Evolutionary conservation across 2,113 vertebrate species (phyloP).

Genomic region (Cephalopholis sonnerati): DNA sequence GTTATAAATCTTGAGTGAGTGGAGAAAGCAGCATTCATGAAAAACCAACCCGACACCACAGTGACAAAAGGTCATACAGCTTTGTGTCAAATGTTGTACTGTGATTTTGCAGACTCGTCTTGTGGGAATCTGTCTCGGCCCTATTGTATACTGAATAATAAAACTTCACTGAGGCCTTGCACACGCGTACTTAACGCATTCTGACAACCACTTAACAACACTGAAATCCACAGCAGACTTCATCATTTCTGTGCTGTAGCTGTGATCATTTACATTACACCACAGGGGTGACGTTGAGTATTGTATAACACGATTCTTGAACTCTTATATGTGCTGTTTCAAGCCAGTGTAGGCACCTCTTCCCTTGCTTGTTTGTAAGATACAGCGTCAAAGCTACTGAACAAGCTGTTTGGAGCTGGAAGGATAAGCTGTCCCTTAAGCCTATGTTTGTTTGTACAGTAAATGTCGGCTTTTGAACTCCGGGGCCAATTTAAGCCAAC

Average conservation of each 20-base stretch:
- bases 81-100: not conserved
- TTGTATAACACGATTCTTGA: constrained; percentile 9
- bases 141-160: not conserved
- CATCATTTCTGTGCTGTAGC: too few species aligned
- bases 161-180: constrained; percentile 8
- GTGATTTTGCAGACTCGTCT: not conserved
- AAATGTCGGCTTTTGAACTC: constrained; percentile 58
- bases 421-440: constrained; percentile 55
- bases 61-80: not conserved
- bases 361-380: constrained; percentile 19
- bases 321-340: constrained; percentile 18
- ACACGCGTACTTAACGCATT: not conserved
- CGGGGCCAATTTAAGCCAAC: constrained; percentile 56
- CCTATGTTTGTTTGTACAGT: constrained; percentile 59
- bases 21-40: not conserved
- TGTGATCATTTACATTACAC: not conserved
- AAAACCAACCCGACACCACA: not conserved
- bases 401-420: constrained; percentile 49
- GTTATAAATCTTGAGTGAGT: not conserved
- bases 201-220: not conserved
- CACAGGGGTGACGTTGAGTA: not conserved
- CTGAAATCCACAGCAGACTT: not conserved
- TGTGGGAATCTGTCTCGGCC: not conserved
- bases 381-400: constrained; percentile 24
- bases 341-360: not conserved